Percentiles rank a stretch among this genome's conserved stretches.
These are phyloP conservation scores for Laterallus jamaicensis DNA, from an alignment of 2,113 vertebrate genomes.

Conservation along the genomic window DNA sequence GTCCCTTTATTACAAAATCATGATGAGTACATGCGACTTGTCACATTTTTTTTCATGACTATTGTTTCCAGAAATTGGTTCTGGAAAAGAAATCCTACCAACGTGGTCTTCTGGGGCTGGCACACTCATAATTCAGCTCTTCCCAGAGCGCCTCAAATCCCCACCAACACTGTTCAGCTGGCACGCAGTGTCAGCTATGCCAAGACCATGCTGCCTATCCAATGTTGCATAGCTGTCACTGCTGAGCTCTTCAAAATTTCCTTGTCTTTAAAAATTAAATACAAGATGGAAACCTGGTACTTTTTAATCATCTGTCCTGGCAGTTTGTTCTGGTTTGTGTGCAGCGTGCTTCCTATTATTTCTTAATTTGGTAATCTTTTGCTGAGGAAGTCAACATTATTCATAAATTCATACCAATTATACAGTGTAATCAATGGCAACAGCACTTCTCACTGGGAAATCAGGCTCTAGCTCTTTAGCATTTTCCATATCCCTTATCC, in stretches of 20 bases:
- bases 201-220: conserved; percentile 18
- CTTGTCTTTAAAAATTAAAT: background rate
- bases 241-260: background rate
- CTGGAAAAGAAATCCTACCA: conserved; percentile 24
- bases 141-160: conserved; percentile 25
- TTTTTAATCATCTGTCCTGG: background rate
- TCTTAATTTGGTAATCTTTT: background rate
- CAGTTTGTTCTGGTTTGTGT: background rate
- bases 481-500: background rate
- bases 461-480: background rate
- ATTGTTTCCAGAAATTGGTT: conserved; percentile 14
- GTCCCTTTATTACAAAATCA: background rate
- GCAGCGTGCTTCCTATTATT: background rate
- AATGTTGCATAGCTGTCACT: background rate
- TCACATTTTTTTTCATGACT: background rate
- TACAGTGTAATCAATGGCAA: background rate
- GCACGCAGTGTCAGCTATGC: background rate
- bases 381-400: background rate
- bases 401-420: background rate
- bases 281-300: background rate
- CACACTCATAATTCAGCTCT: background rate
- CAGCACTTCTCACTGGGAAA: background rate
- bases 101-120: background rate
- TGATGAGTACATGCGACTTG: background rate
- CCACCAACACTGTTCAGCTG: background rate